Evolutionary conservation across 2,797 vertebrate genomes (phyloP).

Genomic region (Pangasius mekongensis): DNA sequence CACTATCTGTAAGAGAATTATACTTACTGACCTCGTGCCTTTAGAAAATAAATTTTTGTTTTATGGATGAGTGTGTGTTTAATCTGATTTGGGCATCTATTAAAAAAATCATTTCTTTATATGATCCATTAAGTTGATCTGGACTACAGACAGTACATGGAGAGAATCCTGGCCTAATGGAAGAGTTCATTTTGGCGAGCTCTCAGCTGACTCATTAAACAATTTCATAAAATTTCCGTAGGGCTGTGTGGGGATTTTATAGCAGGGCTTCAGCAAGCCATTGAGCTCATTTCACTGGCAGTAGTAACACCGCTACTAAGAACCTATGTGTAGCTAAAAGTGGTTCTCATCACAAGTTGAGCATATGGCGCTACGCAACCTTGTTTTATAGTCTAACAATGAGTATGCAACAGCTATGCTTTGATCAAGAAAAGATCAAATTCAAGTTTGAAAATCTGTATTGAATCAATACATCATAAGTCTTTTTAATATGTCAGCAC

Average conservation of each 20-base stretch:
- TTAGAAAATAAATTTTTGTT: not conserved
- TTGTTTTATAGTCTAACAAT: not conserved
- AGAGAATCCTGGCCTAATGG: not conserved
- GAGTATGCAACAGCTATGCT: not conserved
- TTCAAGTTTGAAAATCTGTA: not conserved
- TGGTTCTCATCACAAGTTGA: not conserved
- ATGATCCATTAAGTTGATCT: not conserved
- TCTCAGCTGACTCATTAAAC: not conserved
- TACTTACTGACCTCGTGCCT: not conserved
- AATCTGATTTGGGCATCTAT: not conserved
- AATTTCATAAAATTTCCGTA: not conserved
- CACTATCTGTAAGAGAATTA: not conserved
- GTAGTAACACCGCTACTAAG: not conserved
- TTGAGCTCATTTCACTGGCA: not conserved
- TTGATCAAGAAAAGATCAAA: not conserved
- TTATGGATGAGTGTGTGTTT: not conserved
- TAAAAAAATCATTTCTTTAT: conserved; percentile 2
- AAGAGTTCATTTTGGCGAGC: not conserved
- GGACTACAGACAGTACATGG: not conserved
- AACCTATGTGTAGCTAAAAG: not conserved
- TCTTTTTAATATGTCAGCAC: not conserved
- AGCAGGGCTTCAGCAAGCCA: not conserved
- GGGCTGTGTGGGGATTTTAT: not conserved
- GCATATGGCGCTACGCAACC: not conserved
- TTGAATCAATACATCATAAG: not conserved